Evolutionary conservation across 2,888 invertebrate species (phyloP), one percentile per base, ranked within the genome.

Genomic region (Hirtodrosophila confusa): DNA sequence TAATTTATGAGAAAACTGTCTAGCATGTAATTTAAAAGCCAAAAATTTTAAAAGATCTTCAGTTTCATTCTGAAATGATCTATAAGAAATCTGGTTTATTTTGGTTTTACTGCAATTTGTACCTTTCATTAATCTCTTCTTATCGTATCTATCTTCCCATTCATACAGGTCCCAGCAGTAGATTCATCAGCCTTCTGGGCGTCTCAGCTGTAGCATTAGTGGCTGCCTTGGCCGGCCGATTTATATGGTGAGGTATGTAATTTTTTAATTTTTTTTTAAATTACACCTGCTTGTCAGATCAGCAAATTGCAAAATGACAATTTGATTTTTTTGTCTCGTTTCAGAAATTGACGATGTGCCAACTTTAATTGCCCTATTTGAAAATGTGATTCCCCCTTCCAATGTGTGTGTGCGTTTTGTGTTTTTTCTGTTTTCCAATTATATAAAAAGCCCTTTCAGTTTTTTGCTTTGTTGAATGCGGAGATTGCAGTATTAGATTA

Each of bases 221-320:
- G n/a, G 80, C 78, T 10, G 70, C 78, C 48, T 48, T 82, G 37
- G 67, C 83, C 12, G 87, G 88, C 53, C 76, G 79, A 53, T 70
- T 77, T 47, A 63, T 90, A 48, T 89, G 86, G 88, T 91, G 86
- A 89, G 83, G 90, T 90, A 48, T 80, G 87, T 60, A 4, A 12
- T 12, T 23, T 69, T 8, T 27, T 31, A 33, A 62, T 10, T 49
- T 17, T 17, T 1, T 17, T 17, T 17, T 11, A 31, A 31, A 5
- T 6, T 4, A 11, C 9, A 44, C 8, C 12, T 35, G 27, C 8
- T 7, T 47, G 10, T 23, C 11, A 43, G 11, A 8, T 29, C 43
- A 47, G 41, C 6, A 33, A 41, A 37, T 45, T 45, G 5, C 5
- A 44, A 47, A 44, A 33, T 62, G 54, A 36, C 36, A n/a, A 37